These are phyloP conservation scores for Drosophila villosipedis DNA, from an alignment of 2,888 invertebrate genomes.

Conservation along the genomic window DNA sequence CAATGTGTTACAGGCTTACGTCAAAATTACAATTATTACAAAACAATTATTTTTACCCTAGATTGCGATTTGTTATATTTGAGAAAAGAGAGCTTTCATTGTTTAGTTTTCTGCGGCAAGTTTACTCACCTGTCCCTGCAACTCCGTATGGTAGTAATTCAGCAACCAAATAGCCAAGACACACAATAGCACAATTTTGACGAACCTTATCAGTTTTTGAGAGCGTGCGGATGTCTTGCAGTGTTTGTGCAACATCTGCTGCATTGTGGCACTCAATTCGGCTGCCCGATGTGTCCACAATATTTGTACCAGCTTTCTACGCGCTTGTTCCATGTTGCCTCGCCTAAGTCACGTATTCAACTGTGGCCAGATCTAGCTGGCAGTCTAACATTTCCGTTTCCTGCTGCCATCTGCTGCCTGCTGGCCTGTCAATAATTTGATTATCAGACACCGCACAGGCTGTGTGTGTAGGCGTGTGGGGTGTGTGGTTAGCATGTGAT, in stretches of 20 bases:
- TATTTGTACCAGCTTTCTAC: slow-evolving; percentile 51
- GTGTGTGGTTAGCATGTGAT: slow-evolving; percentile 73
- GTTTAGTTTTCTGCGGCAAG: neutral
- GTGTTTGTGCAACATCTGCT: slow-evolving; percentile 28
- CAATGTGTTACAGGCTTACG: too few species aligned
- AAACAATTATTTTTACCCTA: neutral
- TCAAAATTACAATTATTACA: neutral
- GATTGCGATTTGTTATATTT: neutral
- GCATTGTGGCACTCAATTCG: slow-evolving; percentile 22
- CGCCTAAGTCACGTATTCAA: slow-evolving; percentile 31
- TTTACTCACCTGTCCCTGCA: slow-evolving; percentile 67
- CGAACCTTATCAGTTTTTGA: slow-evolving; percentile 18
- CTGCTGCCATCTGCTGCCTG: slow-evolving; percentile 22
- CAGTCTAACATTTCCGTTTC: slow-evolving; percentile 21
- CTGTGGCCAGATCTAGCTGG: slow-evolving; percentile 38
- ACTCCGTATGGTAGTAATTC: slow-evolving; percentile 65
- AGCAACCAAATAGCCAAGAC: slow-evolving; percentile 32
- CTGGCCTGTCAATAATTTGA: slow-evolving; percentile 78
- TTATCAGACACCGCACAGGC: slow-evolving; percentile 75
- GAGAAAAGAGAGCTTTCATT: neutral
- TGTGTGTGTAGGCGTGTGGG: slow-evolving; percentile 8
- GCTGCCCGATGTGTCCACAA: slow-evolving; percentile 41
- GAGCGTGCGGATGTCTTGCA: slow-evolving; percentile 15
- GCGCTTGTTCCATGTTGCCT: slow-evolving; percentile 63
- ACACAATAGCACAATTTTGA: slow-evolving; percentile 38